phyloP scores from a whole-genome alignment of 2,888 invertebrate genomes.

The Caenorhabditis japonica region DNA sequence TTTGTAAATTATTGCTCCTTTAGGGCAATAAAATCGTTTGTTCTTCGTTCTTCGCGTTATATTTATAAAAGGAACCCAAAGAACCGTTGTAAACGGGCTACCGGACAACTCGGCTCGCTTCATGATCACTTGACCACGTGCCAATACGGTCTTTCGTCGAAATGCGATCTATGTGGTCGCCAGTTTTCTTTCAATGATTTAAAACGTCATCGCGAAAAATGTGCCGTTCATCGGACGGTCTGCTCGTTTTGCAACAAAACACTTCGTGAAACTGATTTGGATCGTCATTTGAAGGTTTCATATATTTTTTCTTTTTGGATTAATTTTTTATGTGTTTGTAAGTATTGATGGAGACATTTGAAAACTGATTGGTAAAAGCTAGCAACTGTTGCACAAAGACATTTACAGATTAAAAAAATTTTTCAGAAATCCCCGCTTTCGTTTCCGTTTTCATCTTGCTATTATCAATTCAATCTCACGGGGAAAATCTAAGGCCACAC shows the following conservation, averaged over 20 bases:
- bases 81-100: no score
- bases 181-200: constrained; percentile 20
- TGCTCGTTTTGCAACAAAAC: constrained; percentile 51
- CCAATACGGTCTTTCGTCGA: constrained; percentile 5
- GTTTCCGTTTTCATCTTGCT: no score
- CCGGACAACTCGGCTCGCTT: constrained; percentile 56
- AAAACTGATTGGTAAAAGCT: no score
- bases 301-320: neutral
- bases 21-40: no score
- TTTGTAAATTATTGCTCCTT: no score
- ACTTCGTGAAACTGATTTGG: constrained; percentile 34
- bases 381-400: no score
- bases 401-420: no score
- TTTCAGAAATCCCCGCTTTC: no score
- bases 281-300: constrained; percentile 54
- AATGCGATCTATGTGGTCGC: constrained; percentile 40
- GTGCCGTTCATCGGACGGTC: constrained; percentile 90
- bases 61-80: no score
- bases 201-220: constrained; percentile 91
- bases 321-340: neutral
- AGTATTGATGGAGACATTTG: neutral
- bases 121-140: constrained; percentile 32
- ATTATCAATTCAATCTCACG: no score
- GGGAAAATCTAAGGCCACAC: no score
- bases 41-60: no score